Evolutionary conservation across 2,113 vertebrate genomes (phyloP).

Genomic region (Anhinga rufa): DNA sequence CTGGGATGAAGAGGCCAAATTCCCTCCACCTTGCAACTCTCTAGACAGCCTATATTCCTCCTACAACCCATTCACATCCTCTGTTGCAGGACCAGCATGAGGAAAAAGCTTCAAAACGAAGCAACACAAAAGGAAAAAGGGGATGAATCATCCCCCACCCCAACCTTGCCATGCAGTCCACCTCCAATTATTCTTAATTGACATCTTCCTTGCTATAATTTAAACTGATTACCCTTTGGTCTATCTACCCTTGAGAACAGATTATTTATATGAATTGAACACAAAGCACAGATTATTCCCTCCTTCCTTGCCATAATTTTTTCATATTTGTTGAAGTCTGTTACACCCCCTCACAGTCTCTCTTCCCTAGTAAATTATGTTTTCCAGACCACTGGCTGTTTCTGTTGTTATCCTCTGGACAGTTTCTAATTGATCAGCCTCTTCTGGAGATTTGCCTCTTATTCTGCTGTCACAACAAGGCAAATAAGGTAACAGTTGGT

Average conservation of each 20-base stretch:
- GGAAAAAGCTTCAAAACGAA: background rate
- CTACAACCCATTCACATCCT: background rate
- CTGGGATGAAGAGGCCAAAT: slow-evolving; percentile 9
- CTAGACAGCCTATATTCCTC: background rate
- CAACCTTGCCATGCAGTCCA: background rate
- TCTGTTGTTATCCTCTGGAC: background rate
- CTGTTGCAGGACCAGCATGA: background rate
- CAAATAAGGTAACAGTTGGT: background rate
- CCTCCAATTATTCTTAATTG: background rate
- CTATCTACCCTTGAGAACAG: background rate
- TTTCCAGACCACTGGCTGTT: background rate
- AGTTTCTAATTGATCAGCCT: background rate
- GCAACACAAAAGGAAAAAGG: background rate
- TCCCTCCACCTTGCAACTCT: background rate
- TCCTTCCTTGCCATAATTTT: background rate
- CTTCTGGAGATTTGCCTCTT: background rate
- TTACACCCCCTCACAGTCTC: background rate
- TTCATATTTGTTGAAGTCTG: background rate
- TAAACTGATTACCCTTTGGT: background rate
- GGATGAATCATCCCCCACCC: background rate
- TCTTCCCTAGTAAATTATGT: background rate
- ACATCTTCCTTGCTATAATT: background rate
- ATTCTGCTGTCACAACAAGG: background rate
- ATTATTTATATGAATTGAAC: background rate
- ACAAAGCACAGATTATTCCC: background rate